Evolutionary conservation across 2,797 vertebrate genomes (phyloP), one percentile per base, ranked within the genome.

Genomic region (Tenualosa ilisha): DNA sequence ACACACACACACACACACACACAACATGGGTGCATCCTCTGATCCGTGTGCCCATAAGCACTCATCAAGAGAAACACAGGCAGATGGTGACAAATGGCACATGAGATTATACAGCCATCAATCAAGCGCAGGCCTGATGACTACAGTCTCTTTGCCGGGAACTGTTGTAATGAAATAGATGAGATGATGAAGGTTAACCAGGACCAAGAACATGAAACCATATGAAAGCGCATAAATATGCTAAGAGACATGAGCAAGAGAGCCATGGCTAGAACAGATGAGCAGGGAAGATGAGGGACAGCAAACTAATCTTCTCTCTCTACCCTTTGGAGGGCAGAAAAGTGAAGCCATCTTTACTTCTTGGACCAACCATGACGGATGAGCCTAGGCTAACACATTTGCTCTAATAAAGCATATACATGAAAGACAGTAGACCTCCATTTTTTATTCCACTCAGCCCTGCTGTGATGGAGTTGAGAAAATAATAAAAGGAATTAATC

Each of bases 401-500:
- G 92, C 94, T 96, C 95, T 95, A 95, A 96, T 96, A 95, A 97
- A 96, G 96, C 96, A 94, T 95, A 94, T 91, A 90, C 89, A 92
- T 93, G 93, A 95, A 95, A 96, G 94, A 97, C 96, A 96, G 96
- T 95, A 94, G 94, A 93, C 97, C 95, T 96, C 95, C 95, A 95
- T 96, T 97, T 96, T 96, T 95, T 95, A 98, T 96, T 98, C 97
- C 97, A 98, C 98, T 96, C 97, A 96, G 92, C 94, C 90, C 90
- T 89, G 85, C 87, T 92, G 91, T 96, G 96, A 97, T 97, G 92
- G 93, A 97, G 96, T 94, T 97, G 93, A 92, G 92, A 94, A 96
- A 97, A 98, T 97, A 96, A 97, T 96, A 95, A 96, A 96, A 96
- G 79, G 92, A 95, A 98, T 97, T 97, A 95, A 97, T 97, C 97